phyloP scores from a whole-genome alignment of 2,113 vertebrate species.

The Bungarus multicinctus region DNA sequence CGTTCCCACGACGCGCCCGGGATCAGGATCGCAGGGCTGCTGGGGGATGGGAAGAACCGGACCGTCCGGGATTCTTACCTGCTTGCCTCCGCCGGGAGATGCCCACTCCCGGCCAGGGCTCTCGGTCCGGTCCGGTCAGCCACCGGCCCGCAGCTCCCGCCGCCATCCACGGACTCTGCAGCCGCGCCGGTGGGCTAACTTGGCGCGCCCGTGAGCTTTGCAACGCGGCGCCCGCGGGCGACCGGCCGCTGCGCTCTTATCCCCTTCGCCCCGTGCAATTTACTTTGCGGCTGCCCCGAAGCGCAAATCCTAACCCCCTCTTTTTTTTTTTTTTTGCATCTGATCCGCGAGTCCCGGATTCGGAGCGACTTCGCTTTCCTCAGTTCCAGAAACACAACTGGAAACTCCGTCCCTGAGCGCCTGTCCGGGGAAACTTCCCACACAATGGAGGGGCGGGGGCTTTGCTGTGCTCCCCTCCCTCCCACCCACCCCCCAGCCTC shows the following conservation, averaged over 20 bases:
- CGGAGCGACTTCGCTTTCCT: neutral
- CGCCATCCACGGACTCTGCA: neutral
- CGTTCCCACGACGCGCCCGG: neutral
- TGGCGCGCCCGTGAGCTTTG: neutral
- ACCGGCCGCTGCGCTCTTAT: neutral
- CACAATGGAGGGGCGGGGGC: slow-evolving; percentile 61
- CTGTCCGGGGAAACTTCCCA: neutral
- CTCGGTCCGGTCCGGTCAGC: neutral
- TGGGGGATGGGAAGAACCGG: neutral
- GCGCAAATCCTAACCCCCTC: neutral
- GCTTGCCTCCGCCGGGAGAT: neutral
- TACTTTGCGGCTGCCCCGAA: neutral
- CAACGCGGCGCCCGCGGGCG: neutral
- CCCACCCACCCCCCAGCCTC: slow-evolving; percentile 43
- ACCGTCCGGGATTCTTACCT: neutral
- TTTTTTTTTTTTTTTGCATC: neutral
- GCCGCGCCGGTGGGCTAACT: neutral
- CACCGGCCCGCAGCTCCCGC: neutral
- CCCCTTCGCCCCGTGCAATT: neutral
- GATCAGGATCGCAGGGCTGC: too few relatives aligned
- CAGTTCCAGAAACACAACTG: neutral
- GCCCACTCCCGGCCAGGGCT: neutral
- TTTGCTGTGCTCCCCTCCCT: neutral
- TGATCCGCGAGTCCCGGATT: neutral
- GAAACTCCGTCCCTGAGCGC: neutral